Evolutionary conservation across 2,888 invertebrate genomes (phyloP).

Genomic region (Notodonta dromedarius): DNA sequence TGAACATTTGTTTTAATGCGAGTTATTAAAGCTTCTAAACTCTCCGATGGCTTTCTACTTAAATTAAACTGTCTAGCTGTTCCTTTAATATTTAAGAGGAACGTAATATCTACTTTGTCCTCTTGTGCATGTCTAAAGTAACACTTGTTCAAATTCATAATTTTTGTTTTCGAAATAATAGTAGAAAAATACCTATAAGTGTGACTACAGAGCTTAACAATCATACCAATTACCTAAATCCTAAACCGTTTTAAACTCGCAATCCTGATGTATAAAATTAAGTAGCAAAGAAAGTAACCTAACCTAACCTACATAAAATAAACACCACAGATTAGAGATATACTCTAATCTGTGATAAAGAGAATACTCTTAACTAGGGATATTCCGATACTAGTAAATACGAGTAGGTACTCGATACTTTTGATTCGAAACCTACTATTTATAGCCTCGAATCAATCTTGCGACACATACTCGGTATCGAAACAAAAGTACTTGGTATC

Average conservation of each 20-base stretch:
- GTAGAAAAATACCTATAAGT: slow-evolving; percentile 51
- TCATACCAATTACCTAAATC: slow-evolving; percentile 34
- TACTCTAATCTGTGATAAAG: no score
- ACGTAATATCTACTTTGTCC: slow-evolving; percentile 69
- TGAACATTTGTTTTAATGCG: slow-evolving; percentile 87
- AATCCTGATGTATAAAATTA: no score
- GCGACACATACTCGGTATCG: no score
- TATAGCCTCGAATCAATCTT: no score
- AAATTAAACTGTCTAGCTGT: slow-evolving; percentile 88
- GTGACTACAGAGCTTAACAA: slow-evolving; percentile 37
- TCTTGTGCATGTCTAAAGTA: slow-evolving; percentile 68
- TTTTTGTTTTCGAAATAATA: slow-evolving; percentile 56
- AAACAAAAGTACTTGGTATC: no score
- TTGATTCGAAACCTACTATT: no score
- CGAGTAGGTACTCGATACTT: no score
- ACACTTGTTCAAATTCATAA: slow-evolving; percentile 68
- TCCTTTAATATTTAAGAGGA: slow-evolving; percentile 67
- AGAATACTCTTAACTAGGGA: no score
- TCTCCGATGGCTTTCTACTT: slow-evolving; percentile 85
- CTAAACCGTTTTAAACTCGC: neutral
- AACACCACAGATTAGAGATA: no score
- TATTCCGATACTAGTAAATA: no score
- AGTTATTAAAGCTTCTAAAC: slow-evolving; percentile 81
- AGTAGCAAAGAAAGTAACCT: no score
- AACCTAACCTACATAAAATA: no score